Evolutionary conservation across 2,888 invertebrate genomes (phyloP).

Genomic region (Zygogramma bicolorata): DNA sequence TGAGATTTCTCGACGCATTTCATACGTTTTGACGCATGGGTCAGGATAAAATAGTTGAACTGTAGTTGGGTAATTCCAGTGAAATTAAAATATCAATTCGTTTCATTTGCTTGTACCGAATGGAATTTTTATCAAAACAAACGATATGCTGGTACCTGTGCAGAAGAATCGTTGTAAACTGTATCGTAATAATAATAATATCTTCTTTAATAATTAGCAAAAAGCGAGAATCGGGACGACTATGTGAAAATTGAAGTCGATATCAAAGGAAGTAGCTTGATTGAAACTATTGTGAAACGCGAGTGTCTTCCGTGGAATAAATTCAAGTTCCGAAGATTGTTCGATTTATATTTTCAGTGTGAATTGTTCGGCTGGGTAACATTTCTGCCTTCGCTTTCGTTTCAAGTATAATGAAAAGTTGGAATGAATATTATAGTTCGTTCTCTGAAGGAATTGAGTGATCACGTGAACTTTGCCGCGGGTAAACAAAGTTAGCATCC

Average conservation of each 20-base stretch:
- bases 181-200: background rate
- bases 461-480: too few species aligned
- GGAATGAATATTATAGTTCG: too few species aligned
- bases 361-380: background rate
- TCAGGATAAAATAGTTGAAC: too few species aligned
- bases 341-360: background rate
- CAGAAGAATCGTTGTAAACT: background rate
- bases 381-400: too few species aligned
- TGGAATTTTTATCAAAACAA: background rate
- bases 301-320: background rate
- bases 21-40: too few species aligned
- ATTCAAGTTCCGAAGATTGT: too few species aligned
- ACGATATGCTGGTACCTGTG: conserved; percentile 6
- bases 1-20: too few species aligned
- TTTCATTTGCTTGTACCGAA: background rate
- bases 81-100: background rate
- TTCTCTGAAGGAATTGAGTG: too few species aligned
- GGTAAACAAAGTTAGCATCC: too few species aligned
- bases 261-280: background rate
- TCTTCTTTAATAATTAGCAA: background rate
- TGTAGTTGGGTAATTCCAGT: background rate
- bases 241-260: background rate
- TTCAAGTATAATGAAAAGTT: too few species aligned
- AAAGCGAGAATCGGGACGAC: background rate
- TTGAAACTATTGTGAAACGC: background rate